Percentiles rank a stretch among this genome's conserved stretches.
phyloP scores from a whole-genome alignment of 2,113 vertebrate genomes.

The Columba janthina region DNA sequence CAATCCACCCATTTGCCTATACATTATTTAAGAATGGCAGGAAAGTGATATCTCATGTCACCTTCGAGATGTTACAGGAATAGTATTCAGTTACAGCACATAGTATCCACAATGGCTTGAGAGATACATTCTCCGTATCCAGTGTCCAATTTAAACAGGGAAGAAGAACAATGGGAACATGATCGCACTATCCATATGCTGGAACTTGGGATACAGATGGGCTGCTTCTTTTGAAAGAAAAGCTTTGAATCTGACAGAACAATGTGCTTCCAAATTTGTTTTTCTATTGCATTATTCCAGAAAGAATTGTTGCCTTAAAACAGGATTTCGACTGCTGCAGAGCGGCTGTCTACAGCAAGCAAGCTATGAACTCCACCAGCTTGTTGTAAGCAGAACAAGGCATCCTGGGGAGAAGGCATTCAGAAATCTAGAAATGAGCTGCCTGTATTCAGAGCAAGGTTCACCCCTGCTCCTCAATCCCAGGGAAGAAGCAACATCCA shows the following conservation, averaged over 20 bases:
- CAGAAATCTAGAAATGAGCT: not conserved
- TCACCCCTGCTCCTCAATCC: rapidly evolving
- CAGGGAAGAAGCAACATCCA: not conserved
- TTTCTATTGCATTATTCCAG: not conserved
- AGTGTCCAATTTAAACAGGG: constrained; percentile 52
- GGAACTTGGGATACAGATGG: constrained; percentile 25
- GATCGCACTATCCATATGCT: not conserved
- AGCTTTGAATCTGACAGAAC: not conserved
- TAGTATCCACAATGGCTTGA: constrained; percentile 63
- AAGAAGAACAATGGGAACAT: constrained; percentile 27
- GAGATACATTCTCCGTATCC: constrained; percentile 49
- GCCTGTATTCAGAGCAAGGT: not conserved
- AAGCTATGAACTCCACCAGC: not conserved
- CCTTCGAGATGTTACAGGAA: constrained; percentile 56
- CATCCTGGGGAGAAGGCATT: not conserved
- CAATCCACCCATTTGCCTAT: constrained; percentile 41
- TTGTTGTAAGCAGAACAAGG: not conserved
- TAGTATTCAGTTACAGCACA: constrained; percentile 68
- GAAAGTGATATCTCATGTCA: constrained; percentile 46
- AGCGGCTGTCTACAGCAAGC: not conserved
- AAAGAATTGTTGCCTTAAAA: not conserved
- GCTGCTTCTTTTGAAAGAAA: constrained; percentile 33
- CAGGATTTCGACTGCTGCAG: not conserved
- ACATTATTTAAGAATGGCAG: constrained; percentile 73
- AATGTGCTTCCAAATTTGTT: not conserved